Conservation (phyloP, 2,113 vertebrate species). For the Glareola pratincola region DNA sequence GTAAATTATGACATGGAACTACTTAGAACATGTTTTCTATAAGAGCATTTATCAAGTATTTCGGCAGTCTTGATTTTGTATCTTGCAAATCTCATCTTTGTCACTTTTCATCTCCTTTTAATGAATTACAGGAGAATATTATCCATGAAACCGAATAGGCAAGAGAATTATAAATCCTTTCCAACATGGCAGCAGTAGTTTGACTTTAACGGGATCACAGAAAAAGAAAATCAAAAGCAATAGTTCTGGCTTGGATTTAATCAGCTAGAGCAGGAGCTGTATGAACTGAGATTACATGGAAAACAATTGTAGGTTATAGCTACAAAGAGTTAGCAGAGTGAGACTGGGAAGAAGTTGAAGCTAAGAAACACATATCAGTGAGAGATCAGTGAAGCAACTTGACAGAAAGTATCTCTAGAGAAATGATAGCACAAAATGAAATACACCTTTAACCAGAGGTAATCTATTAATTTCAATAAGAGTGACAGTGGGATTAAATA, state of each 20-base stretch:
- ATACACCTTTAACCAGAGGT: not conserved
- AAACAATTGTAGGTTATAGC: not conserved
- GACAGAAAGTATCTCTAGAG: not conserved
- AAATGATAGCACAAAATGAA: not conserved
- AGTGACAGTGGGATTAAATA: not conserved
- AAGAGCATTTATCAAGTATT: not conserved
- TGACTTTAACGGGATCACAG: not conserved
- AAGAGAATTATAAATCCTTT: not conserved
- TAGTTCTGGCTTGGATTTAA: not conserved
- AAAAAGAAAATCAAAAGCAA: not conserved
- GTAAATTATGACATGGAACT: not conserved
- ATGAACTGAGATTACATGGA: not conserved
- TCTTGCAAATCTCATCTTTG: not conserved
- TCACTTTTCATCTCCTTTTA: not conserved
- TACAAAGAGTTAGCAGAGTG: not conserved
- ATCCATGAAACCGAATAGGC: not conserved
- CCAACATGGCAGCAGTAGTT: not conserved
- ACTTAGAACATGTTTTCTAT: not conserved
- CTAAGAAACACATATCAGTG: not conserved
- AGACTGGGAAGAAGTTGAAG: not conserved
- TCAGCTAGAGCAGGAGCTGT: not conserved
- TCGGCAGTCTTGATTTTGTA: not conserved
- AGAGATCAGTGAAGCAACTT: conserved; percentile 13
- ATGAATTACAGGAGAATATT: not conserved
- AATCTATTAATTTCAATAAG: conserved; percentile 24